phyloP scores from a whole-genome alignment of 2,113 vertebrate genomes.

The Vicugna pacos region DNA sequence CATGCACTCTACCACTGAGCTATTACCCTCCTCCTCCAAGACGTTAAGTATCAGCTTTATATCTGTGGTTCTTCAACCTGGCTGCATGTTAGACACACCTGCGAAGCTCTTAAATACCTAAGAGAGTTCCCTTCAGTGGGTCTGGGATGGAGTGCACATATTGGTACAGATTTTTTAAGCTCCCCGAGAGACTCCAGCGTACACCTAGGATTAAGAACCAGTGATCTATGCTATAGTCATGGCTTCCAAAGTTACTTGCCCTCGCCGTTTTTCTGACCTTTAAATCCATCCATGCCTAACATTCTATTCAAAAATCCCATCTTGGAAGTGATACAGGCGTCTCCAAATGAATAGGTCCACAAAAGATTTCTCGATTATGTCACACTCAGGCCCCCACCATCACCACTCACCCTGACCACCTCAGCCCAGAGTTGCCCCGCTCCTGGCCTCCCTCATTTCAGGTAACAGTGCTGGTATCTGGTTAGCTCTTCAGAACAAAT shows the following conservation, averaged over 20 bases:
- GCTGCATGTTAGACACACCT: neutral
- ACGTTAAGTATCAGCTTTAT: neutral
- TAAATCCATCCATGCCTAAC: neutral
- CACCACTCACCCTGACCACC: neutral
- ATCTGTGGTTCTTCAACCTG: neutral
- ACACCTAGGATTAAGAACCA: too few relatives aligned
- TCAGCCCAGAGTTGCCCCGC: too few relatives aligned
- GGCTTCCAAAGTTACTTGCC: neutral
- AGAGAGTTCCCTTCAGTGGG: neutral
- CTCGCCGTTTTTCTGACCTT: neutral
- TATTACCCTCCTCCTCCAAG: too few relatives aligned
- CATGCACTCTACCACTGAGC: too few relatives aligned
- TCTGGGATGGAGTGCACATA: neutral
- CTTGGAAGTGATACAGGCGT: neutral
- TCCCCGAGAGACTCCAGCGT: neutral
- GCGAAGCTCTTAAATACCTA: neutral
- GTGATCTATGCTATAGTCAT: neutral
- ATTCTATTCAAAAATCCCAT: neutral
- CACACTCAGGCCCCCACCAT: neutral
- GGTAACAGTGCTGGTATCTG: neutral
- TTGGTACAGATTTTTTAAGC: neutral
- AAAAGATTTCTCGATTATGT: neutral
- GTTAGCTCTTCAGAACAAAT: neutral
- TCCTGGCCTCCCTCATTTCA: neutral
- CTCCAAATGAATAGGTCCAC: neutral